phyloP scores from a whole-genome alignment of 2,888 invertebrate species.

The Camponotus fellah region DNA sequence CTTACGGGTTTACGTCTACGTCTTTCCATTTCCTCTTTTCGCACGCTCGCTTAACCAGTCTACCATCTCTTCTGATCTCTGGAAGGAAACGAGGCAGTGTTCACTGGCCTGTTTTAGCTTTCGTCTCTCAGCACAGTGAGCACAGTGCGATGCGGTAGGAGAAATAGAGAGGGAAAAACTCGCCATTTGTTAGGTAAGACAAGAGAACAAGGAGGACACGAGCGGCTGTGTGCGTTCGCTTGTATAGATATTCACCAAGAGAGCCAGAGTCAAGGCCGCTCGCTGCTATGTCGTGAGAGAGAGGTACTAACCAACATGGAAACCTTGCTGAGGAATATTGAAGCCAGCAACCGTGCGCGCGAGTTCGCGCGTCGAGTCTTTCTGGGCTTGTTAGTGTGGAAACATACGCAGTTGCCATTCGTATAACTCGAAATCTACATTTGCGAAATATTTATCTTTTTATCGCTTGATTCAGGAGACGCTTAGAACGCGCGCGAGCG shows the following conservation, averaged over 20 bases:
- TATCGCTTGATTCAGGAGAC: neutral
- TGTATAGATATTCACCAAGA: constrained; percentile 63
- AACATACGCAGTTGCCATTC: constrained; percentile 24
- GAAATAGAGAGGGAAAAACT: constrained; percentile 63
- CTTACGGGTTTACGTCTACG: constrained; percentile 1
- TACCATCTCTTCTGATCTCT: constrained; percentile 16
- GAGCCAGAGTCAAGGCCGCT: constrained; percentile 90
- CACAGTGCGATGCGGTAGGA: constrained; percentile 57
- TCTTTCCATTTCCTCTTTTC: constrained; percentile 52
- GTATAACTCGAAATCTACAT: neutral
- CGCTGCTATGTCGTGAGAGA: constrained; percentile 89
- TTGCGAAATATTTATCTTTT: neutral
- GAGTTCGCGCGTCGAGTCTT: constrained; percentile 29
- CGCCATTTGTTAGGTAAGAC: constrained; percentile 66
- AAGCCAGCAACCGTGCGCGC: constrained; percentile 40
- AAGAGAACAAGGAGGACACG: constrained; percentile 64
- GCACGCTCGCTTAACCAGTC: constrained; percentile 48
- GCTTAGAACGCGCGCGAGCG: neutral
- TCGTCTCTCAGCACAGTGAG: constrained; percentile 63
- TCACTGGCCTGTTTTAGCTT: constrained; percentile 76
- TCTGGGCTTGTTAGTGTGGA: constrained; percentile 43
- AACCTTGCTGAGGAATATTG: constrained; percentile 74
- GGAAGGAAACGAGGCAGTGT: constrained; percentile 65
- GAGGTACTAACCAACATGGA: constrained; percentile 83
- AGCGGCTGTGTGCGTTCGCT: constrained; percentile 42